Percentiles rank a stretch among this genome's conserved stretches.
Evolutionary conservation across 92 coral and sea anemone genomes (phyloP).

Genomic region (Diadumene lineata): DNA sequence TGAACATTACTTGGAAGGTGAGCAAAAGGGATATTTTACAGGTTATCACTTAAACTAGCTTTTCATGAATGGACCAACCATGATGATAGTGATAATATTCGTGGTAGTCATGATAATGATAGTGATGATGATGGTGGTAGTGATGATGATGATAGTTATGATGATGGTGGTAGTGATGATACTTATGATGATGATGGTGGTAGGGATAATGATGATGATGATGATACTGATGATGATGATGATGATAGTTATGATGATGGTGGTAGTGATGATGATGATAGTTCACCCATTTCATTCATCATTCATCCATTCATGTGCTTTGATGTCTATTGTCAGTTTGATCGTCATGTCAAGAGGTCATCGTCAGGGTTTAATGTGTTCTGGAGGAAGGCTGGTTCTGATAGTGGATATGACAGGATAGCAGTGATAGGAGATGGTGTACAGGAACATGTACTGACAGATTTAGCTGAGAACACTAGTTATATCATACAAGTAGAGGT

Average conservation of each 20-base stretch:
- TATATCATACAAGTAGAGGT: conserved; percentile 69
- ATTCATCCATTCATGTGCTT: no score
- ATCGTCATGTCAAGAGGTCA: not conserved
- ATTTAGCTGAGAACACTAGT: conserved; percentile 68
- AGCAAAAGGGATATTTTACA: no score
- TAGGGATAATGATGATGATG: no score
- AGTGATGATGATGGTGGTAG: not conserved
- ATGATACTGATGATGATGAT: no score
- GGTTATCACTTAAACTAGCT: conserved; percentile 16
- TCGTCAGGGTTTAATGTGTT: conserved; percentile 64
- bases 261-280: no score
- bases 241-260: no score
- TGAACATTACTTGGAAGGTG: conserved; percentile 77
- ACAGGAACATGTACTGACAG: conserved; percentile 38
- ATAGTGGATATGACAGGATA: not conserved
- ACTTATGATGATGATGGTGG: no score
- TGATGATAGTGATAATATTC: not conserved
- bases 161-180: not conserved
- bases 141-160: not conserved
- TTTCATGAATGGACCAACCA: not conserved
- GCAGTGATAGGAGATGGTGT: conserved; percentile 35
- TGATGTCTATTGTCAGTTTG: conserved; percentile 9
- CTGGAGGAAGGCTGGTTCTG: conserved; percentile 56
- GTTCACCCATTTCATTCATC: no score
- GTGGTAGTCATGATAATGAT: not conserved